Conservation (phyloP, 2,113 vertebrate species). For the Seriola aureovittata region DNA sequence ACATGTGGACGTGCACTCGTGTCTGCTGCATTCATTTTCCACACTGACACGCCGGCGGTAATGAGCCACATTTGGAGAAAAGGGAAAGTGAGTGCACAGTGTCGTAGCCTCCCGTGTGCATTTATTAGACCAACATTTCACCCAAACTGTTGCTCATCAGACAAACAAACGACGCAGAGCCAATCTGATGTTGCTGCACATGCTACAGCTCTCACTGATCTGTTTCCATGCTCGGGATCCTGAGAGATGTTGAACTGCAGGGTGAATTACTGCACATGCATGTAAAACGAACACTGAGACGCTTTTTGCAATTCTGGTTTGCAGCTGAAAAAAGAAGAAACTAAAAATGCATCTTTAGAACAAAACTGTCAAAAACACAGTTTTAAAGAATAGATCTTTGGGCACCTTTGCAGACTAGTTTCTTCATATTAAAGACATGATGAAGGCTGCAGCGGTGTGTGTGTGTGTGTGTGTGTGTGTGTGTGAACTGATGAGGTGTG, state of each 20-base stretch:
- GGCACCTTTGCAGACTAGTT: background rate
- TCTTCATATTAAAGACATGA: no score
- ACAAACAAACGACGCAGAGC: conserved; percentile 29
- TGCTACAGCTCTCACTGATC: conserved; percentile 4
- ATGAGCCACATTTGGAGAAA: background rate
- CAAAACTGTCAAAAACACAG: no score
- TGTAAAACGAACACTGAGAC: background rate
- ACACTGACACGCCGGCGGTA: background rate
- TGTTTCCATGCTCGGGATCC: background rate
- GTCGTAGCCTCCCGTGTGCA: conserved; percentile 11
- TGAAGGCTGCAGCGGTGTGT: background rate
- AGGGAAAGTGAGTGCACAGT: conserved; percentile 7
- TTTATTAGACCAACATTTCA: conserved; percentile 35
- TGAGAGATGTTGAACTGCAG: background rate
- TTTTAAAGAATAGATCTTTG: background rate
- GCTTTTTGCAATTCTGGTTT: background rate
- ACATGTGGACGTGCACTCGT: conserved; percentile 7
- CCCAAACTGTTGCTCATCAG: conserved; percentile 22
- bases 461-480: background rate
- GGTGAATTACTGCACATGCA: background rate
- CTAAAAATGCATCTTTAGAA: no score
- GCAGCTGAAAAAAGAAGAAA: background rate
- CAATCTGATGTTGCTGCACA: conserved; percentile 14
- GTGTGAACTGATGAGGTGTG: background rate
- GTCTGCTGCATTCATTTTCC: background rate